Conservation (phyloP, 2,888 invertebrate genomes). For the Rhamnusium bicolor region DNA sequence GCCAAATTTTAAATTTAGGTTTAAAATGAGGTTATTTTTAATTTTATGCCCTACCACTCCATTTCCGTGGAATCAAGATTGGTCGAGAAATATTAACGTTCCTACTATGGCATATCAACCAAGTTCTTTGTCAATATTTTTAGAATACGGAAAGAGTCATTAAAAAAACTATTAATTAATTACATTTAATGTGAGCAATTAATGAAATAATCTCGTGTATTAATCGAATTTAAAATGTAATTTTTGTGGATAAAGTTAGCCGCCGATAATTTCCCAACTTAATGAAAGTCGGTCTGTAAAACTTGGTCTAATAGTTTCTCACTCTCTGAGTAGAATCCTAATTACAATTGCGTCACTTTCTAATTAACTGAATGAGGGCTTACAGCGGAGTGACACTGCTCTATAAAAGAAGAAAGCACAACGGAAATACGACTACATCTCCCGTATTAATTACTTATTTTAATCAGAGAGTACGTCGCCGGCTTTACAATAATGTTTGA, state of each 20-base stretch:
- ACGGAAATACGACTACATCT: conserved; percentile 23
- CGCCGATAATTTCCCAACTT: not conserved
- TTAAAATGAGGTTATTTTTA: too few relatives aligned
- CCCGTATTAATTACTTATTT: conserved; percentile 31
- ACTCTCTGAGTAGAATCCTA: conserved; percentile 27
- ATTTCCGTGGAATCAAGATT: too few relatives aligned
- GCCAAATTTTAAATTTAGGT: too few relatives aligned
- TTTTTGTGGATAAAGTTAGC: not conserved
- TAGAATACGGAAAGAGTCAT: too few relatives aligned
- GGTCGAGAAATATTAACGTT: too few relatives aligned
- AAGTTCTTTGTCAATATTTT: too few relatives aligned
- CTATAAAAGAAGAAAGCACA: conserved; percentile 7
- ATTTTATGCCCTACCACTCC: too few relatives aligned
- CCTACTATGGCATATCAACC: too few relatives aligned
- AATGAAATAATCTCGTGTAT: not conserved
- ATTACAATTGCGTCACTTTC: conserved; percentile 35
- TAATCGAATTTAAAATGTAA: not conserved
- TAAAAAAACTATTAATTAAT: not conserved
- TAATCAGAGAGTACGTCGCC: conserved; percentile 26
- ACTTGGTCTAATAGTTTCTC: conserved; percentile 1
- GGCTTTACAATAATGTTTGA: conserved; percentile 6
- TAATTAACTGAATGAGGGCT: conserved; percentile 41
- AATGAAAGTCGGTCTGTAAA: not conserved
- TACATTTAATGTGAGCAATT: not conserved
- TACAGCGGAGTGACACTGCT: not conserved